Evolutionary conservation across 2,888 invertebrate genomes (phyloP), one percentile per base, ranked within the genome.

Genomic region (Heliconius ethilla): DNA sequence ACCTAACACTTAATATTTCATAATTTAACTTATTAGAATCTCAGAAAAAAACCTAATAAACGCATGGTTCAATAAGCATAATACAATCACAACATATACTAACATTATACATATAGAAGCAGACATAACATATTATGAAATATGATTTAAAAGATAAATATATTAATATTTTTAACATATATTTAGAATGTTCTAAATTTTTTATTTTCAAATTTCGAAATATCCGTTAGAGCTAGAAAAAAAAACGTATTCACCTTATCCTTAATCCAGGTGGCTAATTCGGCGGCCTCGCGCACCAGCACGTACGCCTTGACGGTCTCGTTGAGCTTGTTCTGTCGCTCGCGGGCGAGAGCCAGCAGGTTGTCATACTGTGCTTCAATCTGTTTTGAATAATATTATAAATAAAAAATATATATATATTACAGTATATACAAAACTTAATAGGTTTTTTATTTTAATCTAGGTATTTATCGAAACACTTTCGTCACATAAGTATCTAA

Each of bases 251-350:
- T 10, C 82, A 95, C 96, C 95, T 99, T 99, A 90, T 99, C 99
- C 89, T 98, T 98, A 88, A 99, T 99, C 99, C 99, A 99, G 62
- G 98, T 97, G 51, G 98, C 97, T 81, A 99, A 95, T 87, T 99
- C 99, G 0, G 99, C 98, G 0, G 99, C 99, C 94, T 99, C 99
- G 75, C 99, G 96, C 15, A 99, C 99, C 78, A 99, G 95, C 79
- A 99, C 99, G 92, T 99, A 99, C 0, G 99, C 99, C 91, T 99
- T 99, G 79, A 98, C 98, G 0, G 99, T 99, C 95, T 99, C 99
- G 86, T 98, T 98, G 81, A 99, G 96, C 90, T 99, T 99, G 91
- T 98, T 98, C 92, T 98, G 98, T 6, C 99, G 96, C 93, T 99
- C 99, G 80, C 97, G 96, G 1, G 99, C 99, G 86, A 98, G 91